phyloP scores from a whole-genome alignment of 2,797 vertebrate species.

The Oophaga sylvatica region DNA sequence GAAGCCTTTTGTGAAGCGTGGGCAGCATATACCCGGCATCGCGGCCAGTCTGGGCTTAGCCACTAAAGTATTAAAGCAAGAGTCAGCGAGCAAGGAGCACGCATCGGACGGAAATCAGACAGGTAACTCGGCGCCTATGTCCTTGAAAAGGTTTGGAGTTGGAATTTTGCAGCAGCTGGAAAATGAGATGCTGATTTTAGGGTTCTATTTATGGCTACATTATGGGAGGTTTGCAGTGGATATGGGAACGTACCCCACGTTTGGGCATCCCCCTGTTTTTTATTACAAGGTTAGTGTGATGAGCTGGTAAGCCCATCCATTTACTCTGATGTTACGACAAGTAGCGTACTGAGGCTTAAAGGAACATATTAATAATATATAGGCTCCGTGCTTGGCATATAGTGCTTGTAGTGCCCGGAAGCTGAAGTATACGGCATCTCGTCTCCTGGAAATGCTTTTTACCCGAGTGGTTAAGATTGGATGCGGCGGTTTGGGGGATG shows the following conservation, averaged over 20 bases:
- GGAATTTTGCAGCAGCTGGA: too few relatives aligned
- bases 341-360: neutral
- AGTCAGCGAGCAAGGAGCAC: constrained; percentile 73
- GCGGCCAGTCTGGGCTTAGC: constrained; percentile 83
- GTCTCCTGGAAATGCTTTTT: neutral
- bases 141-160: too few relatives aligned
- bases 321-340: neutral
- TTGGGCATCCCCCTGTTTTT: neutral
- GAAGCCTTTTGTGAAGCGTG: constrained; percentile 89
- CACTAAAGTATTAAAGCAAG: constrained; percentile 75
- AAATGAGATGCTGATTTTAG: too few relatives aligned
- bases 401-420: neutral
- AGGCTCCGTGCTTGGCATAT: neutral
- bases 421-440: neutral
- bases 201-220: too few relatives aligned
- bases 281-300: too few relatives aligned
- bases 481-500: neutral
- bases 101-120: constrained; percentile 77
- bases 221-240: too few relatives aligned
- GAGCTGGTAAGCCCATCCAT: neutral
- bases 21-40: constrained; percentile 82
- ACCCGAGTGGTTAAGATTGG: neutral
- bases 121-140: constrained; percentile 79
- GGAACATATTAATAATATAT: neutral
- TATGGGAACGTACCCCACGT: too few relatives aligned